A percentile compares a stretch with the other conserved stretches of the same genome.
Conservation (phyloP, 2,113 vertebrate genomes). For the Varanus komodoensis region DNA sequence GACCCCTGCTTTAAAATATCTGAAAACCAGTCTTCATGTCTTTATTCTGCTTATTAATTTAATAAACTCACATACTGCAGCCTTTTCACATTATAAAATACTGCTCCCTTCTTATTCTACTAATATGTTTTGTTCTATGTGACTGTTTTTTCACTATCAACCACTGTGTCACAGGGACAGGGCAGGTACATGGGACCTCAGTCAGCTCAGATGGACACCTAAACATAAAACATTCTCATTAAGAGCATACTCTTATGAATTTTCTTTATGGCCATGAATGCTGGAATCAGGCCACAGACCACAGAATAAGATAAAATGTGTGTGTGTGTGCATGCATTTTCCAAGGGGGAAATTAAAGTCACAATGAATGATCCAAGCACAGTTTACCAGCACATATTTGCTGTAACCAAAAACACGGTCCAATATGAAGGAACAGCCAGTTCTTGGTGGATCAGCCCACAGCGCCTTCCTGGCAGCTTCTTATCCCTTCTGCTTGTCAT, state of each 20-base stretch:
- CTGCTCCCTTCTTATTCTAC: conserved; percentile 39
- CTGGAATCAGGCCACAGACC: conserved; percentile 39
- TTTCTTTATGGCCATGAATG: conserved; percentile 36
- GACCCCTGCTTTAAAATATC: not conserved
- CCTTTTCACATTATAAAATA: conserved; percentile 36
- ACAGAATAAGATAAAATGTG: conserved; percentile 27
- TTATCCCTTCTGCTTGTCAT: not conserved
- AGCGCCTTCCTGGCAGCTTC: not conserved
- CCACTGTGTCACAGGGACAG: conserved; percentile 31
- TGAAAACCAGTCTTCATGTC: not conserved
- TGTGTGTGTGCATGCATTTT: conserved; percentile 35
- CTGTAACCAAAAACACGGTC: conserved; percentile 15
- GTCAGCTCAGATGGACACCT: conserved; percentile 58
- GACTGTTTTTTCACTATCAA: conserved; percentile 57
- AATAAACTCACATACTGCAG: not conserved
- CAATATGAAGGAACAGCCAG: conserved; percentile 23
- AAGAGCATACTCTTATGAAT: conserved; percentile 50
- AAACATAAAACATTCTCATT: conserved; percentile 65
- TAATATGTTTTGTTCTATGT: conserved; percentile 59
- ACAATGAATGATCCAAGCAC: conserved; percentile 35
- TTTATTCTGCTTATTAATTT: conserved; percentile 37
- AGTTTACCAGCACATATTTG: conserved; percentile 41
- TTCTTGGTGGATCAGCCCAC: conserved; percentile 40
- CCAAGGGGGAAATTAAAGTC: conserved; percentile 54
- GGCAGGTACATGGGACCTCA: conserved; percentile 20